These are phyloP conservation scores for Rhineura floridana DNA, from an alignment of 2,113 vertebrate species.

Conservation along the genomic window DNA sequence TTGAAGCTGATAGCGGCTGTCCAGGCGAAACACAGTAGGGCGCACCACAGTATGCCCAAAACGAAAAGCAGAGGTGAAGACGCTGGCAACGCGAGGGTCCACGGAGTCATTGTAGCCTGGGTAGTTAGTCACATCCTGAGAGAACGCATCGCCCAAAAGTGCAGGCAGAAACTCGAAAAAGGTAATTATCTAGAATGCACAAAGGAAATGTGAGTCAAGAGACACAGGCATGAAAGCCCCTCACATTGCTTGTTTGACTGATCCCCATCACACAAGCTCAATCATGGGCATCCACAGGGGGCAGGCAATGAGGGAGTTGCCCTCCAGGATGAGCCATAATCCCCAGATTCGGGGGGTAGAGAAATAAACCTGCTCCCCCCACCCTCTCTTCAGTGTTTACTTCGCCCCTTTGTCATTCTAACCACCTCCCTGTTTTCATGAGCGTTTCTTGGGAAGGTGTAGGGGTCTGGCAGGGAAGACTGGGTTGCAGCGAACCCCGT, in stretches of 20 bases:
- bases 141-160: slow-evolving; percentile 63
- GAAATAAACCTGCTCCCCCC: no score
- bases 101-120: slow-evolving; percentile 73
- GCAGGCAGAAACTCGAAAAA: slow-evolving; percentile 86
- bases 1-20: slow-evolving; percentile 68
- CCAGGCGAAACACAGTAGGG: slow-evolving; percentile 76
- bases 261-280: not conserved
- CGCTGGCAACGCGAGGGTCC: slow-evolving; percentile 84
- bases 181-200: slow-evolving; percentile 80
- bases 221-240: not conserved
- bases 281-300: no score
- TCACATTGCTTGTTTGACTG: not conserved
- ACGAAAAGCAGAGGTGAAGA: slow-evolving; percentile 89
- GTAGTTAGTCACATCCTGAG: slow-evolving; percentile 51
- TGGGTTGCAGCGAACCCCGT: no score
- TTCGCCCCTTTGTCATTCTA: no score
- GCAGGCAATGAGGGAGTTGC: no score
- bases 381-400: no score
- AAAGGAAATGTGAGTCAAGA: not conserved
- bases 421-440: no score
- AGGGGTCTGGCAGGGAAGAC: no score
- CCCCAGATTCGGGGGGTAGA: no score
- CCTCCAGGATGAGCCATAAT: no score
- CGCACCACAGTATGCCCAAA: slow-evolving; percentile 88
- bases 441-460: no score